Conservation (phyloP, 2,888 invertebrate species). For the Gastrophysa polygoni region DNA sequence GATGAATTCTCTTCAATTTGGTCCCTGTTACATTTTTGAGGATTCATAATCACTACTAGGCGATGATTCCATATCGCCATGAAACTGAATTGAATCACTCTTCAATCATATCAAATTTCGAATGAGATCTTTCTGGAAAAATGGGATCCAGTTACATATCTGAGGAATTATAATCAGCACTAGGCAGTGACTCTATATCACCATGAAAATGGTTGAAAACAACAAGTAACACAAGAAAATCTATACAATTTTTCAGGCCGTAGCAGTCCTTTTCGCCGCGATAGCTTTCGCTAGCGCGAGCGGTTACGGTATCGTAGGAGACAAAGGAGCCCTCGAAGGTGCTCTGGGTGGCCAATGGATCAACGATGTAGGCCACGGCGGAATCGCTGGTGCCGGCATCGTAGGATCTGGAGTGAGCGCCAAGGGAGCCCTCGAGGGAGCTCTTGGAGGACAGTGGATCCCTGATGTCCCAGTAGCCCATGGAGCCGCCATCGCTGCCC, state of each 20-base stretch:
- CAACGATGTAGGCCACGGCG: slow-evolving; percentile 28
- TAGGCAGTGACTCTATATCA: no score
- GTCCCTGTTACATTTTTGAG: no score
- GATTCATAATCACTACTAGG: no score
- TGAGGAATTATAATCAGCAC: no score
- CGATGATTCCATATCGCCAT: no score
- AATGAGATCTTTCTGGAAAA: no score
- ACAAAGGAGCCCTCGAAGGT: slow-evolving; percentile 33
- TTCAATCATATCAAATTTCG: no score
- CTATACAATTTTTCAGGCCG: slow-evolving; percentile 40
- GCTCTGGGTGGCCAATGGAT: slow-evolving; percentile 37
- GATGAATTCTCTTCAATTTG: no score
- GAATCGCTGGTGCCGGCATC: slow-evolving; percentile 25
- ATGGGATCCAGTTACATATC: no score
- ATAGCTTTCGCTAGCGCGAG: slow-evolving; percentile 40
- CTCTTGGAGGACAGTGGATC: slow-evolving; percentile 37
- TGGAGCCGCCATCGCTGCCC: slow-evolving; percentile 20
- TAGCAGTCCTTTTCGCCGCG: slow-evolving; percentile 43
- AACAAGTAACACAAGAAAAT: no score
- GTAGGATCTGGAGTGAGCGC: slow-evolving; percentile 25
- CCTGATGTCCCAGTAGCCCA: slow-evolving; percentile 36
- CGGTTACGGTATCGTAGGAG: slow-evolving; percentile 10
- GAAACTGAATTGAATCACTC: no score
- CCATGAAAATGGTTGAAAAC: no score
- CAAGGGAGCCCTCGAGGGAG: slow-evolving; percentile 34